Evolutionary conservation across 2,888 invertebrate species (phyloP), one percentile per base, ranked within the genome.

Genomic region (Cantharis rufa): DNA sequence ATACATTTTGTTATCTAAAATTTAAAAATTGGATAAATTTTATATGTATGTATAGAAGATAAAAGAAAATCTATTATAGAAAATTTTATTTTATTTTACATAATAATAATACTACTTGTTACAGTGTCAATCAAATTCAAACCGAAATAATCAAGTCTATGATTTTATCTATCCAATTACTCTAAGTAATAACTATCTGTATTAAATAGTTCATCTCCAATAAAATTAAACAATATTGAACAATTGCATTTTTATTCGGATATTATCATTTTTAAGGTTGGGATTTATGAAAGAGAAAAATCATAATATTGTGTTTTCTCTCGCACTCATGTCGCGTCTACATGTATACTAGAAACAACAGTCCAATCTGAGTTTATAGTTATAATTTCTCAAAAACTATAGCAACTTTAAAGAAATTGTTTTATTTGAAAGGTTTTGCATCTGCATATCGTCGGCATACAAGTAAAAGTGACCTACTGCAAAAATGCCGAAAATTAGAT

Each of bases 121-220:
- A 77, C 79, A 76, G 74, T 71, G 72, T 74, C 79, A 83, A 79
- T 81, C 82, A 83, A 84, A 85, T 85, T 85, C 84, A 85, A 82
- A 84, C 82, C 82, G 78, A 84, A 80, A 18, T 15, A 75, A 78
- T 72, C 81, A 80, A 81, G 84, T 84, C 82, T 83, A 84, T 85
- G 84, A 84, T 82, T 81, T 80, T 82, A 82, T 81, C 80, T 78
- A 79, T 79, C 83, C 83, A 82, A 81, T 84, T 84, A 82, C 82
- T 84, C 83, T 85, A 48, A 48, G 48, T 48, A 84, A 85, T 69
- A 74, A 74, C 62, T 77, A 77, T 83, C 80, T 82, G 84, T 85
- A 84, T 85, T 84, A 82, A 77, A 85, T 85, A 85, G 85, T 84
- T 84, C 84, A 78, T 63, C 75, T 78, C 71, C 70, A 78, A 74